These are phyloP conservation scores for Cyphomyrus discorhynchus DNA, from an alignment of 2,113 vertebrate genomes.

Conservation along the genomic window DNA sequence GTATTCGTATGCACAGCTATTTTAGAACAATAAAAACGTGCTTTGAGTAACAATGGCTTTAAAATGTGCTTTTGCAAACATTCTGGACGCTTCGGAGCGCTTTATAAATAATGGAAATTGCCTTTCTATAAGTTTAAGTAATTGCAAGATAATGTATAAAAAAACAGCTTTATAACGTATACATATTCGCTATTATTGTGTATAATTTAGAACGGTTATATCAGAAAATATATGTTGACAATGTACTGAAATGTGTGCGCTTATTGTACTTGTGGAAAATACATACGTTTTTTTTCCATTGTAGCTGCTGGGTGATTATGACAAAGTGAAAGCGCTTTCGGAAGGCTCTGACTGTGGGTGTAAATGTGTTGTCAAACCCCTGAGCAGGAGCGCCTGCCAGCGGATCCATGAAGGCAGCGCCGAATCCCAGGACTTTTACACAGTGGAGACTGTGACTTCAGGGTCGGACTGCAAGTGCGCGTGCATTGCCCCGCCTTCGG, in stretches of 20 bases:
- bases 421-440: slow-evolving; percentile 69
- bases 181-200: neutral
- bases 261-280: slow-evolving; percentile 4
- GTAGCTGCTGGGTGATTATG: slow-evolving; percentile 84
- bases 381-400: slow-evolving; percentile 74
- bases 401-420: slow-evolving; percentile 57
- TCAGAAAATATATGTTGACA: neutral
- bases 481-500: slow-evolving; percentile 81
- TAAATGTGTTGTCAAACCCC: slow-evolving; percentile 81
- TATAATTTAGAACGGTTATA: neutral
- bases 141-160: neutral
- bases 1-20: neutral
- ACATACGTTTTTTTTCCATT: slow-evolving; percentile 23
- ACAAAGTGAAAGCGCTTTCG: slow-evolving; percentile 87
- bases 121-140: neutral
- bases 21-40: neutral
- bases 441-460: slow-evolving; percentile 83
- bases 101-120: neutral
- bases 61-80: neutral
- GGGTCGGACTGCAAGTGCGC: slow-evolving; percentile 84
- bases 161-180: neutral
- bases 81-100: neutral
- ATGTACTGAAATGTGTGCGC: neutral
- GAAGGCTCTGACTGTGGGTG: slow-evolving; percentile 82
- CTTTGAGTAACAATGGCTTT: neutral